Percentiles rank a stretch among this genome's conserved stretches.
Evolutionary conservation across 2,113 vertebrate species (phyloP).

Genomic region (Bothrops jararaca): DNA sequence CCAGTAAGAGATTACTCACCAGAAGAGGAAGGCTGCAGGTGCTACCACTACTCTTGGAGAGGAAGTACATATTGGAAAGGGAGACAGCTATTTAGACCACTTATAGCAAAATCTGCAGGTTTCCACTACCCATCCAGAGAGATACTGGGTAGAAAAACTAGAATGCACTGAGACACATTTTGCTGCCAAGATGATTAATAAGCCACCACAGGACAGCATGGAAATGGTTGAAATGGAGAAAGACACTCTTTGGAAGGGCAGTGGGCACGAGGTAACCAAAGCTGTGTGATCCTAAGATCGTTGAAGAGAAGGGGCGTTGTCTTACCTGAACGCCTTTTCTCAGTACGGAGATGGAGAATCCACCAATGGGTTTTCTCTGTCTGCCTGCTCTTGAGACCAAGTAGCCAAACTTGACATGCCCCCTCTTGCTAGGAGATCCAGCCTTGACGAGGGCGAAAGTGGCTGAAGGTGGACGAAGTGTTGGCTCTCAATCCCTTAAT

Average conservation of each 20-base stretch:
- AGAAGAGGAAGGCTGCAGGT: neutral
- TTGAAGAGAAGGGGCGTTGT: neutral
- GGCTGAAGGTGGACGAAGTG: no score
- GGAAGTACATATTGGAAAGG: neutral
- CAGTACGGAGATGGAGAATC: no score
- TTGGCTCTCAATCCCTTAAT: no score
- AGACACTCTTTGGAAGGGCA: neutral
- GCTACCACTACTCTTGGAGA: neutral
- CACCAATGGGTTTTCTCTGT: no score
- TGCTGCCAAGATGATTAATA: neutral
- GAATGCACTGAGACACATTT: neutral
- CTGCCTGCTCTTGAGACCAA: no score
- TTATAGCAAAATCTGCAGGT: neutral
- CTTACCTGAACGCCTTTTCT: no score
- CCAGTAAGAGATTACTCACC: neutral
- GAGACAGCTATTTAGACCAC: neutral
- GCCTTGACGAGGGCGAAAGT: no score
- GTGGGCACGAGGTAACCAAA: neutral
- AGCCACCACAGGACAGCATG: neutral
- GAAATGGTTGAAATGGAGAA: neutral
- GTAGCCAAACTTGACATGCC: no score
- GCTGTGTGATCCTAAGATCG: neutral
- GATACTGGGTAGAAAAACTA: neutral
- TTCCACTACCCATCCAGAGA: neutral
- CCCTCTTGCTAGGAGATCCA: no score